Evolutionary conservation across 2,113 vertebrate genomes (phyloP).

Genomic region (Chaenocephalus aceratus): DNA sequence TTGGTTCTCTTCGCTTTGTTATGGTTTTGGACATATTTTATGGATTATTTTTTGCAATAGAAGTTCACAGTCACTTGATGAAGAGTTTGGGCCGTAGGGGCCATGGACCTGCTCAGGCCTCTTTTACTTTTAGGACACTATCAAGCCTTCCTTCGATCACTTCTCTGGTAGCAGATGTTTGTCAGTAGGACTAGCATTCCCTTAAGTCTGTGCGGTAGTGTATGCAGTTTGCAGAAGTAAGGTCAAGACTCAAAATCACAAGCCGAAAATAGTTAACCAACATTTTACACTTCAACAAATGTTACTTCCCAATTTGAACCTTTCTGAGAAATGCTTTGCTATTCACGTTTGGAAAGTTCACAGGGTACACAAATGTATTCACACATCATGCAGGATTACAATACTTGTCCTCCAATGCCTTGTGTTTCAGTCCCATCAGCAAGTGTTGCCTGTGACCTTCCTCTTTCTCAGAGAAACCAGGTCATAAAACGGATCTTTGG

Average conservation of each 20-base stretch:
- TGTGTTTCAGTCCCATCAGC: slow-evolving; percentile 22
- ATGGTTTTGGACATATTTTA: background rate
- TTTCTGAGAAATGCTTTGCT: slow-evolving; percentile 8
- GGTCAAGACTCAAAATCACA: background rate
- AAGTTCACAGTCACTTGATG: background rate
- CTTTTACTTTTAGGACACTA: background rate
- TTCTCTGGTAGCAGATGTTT: slow-evolving; percentile 4
- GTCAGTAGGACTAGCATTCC: background rate
- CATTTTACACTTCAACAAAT: background rate
- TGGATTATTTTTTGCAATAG: background rate
- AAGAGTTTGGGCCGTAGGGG: background rate
- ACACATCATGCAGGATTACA: background rate
- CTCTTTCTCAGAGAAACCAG: slow-evolving; percentile 90
- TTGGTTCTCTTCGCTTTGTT: background rate
- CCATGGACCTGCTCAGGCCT: background rate
- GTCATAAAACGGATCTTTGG: slow-evolving; percentile 93
- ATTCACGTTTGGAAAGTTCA: background rate
- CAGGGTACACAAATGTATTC: background rate
- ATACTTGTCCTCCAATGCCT: background rate
- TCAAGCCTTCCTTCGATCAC: background rate
- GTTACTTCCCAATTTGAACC: slow-evolving; percentile 3
- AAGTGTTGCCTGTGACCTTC: slow-evolving; percentile 83
- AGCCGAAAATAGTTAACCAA: background rate
- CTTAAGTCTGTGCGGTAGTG: background rate
- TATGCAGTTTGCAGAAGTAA: slow-evolving; percentile 12